Conservation (phyloP, 2,113 vertebrate species). For the Cavia porcellus region DNA sequence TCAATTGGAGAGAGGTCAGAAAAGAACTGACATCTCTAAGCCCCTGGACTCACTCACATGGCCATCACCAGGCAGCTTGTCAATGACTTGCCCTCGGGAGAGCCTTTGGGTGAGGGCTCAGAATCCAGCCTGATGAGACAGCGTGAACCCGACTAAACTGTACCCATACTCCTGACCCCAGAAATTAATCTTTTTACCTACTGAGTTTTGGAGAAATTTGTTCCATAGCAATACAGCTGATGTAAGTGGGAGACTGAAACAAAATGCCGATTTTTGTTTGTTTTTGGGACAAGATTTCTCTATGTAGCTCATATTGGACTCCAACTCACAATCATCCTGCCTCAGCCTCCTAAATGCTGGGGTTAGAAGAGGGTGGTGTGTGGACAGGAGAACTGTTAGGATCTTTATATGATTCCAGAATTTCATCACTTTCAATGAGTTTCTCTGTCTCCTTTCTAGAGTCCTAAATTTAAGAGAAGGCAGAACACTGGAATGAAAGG, state of each 20-base stretch:
- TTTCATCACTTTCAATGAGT: background rate
- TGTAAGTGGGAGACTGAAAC: background rate
- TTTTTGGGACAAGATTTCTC: background rate
- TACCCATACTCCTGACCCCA: background rate
- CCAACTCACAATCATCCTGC: background rate
- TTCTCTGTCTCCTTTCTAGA: background rate
- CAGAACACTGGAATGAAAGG: background rate
- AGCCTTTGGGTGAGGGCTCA: background rate
- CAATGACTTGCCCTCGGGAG: background rate
- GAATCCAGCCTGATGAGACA: background rate
- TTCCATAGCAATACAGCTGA: background rate
- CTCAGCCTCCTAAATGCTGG: background rate
- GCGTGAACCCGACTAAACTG: background rate
- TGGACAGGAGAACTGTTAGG: background rate
- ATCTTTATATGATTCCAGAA: too few species aligned
- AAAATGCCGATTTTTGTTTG: background rate
- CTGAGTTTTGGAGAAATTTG: background rate
- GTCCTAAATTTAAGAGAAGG: background rate
- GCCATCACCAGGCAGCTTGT: too few species aligned
- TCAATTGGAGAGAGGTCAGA: background rate
- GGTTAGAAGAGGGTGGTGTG: background rate
- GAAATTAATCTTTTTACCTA: background rate
- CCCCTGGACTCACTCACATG: background rate
- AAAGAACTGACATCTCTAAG: too few species aligned
- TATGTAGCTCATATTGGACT: background rate